Conservation (phyloP, 2,797 vertebrate species). For the Anabacerthia variegaticeps region DNA sequence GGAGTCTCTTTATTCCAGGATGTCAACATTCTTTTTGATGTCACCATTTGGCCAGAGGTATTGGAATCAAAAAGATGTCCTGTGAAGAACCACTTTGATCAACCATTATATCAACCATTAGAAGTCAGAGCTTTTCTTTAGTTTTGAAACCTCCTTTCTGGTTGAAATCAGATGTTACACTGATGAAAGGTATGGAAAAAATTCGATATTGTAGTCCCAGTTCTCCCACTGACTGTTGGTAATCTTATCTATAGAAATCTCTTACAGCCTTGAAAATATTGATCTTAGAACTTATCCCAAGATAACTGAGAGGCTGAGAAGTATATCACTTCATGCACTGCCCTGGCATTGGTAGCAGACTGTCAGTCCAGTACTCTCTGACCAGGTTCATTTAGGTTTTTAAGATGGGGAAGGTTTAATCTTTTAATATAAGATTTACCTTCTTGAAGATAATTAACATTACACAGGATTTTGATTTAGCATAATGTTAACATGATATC, state of each 20-base stretch:
- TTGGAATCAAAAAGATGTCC: not conserved
- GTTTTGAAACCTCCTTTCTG: not conserved
- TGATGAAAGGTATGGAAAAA: not conserved
- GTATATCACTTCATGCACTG: not conserved
- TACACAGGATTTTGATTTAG: not conserved
- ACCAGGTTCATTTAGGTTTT: not conserved
- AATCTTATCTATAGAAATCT: not conserved
- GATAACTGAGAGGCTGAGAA: not conserved
- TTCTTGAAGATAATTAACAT: not conserved
- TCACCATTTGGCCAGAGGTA: not conserved
- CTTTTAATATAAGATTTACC: not conserved
- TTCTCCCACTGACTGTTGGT: not conserved
- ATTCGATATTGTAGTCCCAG: not conserved
- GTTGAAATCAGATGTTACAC: not conserved
- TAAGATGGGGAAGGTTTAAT: fast-evolving
- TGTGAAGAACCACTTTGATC: not conserved
- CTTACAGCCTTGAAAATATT: not conserved
- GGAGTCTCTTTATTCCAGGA: not conserved
- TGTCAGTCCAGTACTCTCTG: not conserved
- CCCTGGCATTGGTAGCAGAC: not conserved
- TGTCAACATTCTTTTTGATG: not conserved
- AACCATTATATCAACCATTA: not conserved
- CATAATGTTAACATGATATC: not conserved
- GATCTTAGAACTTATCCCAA: not conserved
- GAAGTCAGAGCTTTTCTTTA: not conserved